Conservation (phyloP, 2,797 vertebrate species). For the Petrocephalus sullivani region DNA sequence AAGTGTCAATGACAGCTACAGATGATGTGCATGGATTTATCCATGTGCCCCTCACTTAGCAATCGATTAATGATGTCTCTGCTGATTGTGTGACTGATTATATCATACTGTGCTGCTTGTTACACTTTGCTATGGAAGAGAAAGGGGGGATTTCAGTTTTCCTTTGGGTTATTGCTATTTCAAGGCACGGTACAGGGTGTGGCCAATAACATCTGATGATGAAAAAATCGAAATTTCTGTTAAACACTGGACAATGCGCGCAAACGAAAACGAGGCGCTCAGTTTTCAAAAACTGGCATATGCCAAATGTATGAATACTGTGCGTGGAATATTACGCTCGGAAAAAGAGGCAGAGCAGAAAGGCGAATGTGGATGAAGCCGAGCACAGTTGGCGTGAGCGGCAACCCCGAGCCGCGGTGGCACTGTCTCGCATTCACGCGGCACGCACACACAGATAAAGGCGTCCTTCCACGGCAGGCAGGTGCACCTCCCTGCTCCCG, state of each 20-base stretch:
- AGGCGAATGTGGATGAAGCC: constrained; percentile 28
- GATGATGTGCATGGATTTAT: constrained; percentile 41
- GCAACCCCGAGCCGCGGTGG: constrained; percentile 44
- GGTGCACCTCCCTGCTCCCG: not conserved
- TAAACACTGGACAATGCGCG: constrained; percentile 36
- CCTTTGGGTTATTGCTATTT: constrained; percentile 35
- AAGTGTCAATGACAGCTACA: not conserved
- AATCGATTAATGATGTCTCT: constrained; percentile 41
- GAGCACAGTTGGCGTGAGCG: constrained; percentile 32
- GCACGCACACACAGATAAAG: constrained; percentile 52
- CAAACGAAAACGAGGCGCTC: constrained; percentile 29
- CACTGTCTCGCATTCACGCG: constrained; percentile 28
- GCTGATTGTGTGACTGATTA: constrained; percentile 52
- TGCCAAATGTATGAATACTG: constrained; percentile 1
- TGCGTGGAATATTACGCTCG: constrained; percentile 27
- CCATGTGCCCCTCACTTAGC: constrained; percentile 50
- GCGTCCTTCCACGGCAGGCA: constrained; percentile 33
- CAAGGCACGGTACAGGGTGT: constrained; percentile 52
- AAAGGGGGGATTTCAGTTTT: constrained; percentile 33
- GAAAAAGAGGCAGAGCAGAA: constrained; percentile 24
- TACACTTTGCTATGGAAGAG: constrained; percentile 45
- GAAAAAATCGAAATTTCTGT: constrained; percentile 49
- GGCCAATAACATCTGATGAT: constrained; percentile 45
- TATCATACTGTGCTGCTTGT: constrained; percentile 30
- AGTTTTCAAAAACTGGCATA: constrained; percentile 33